These are phyloP conservation scores for Chaetura pelagica DNA, from an alignment of 2,113 vertebrate genomes.

Conservation along the genomic window DNA sequence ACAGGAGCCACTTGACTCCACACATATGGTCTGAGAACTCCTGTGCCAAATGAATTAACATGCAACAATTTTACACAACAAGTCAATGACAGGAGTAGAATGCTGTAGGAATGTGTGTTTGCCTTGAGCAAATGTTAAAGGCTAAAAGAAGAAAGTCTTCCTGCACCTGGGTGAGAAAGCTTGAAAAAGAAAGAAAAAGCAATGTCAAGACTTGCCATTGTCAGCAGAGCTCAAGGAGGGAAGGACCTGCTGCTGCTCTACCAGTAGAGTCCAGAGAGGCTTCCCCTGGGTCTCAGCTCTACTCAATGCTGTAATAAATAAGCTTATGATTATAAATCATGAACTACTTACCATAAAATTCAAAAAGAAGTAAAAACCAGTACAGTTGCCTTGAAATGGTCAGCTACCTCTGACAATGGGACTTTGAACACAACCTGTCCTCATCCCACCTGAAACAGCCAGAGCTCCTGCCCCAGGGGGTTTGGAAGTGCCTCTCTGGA, in stretches of 20 bases:
- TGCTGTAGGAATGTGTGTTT: accelerated
- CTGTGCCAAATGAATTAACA: neutral
- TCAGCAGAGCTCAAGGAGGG: neutral
- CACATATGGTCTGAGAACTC: neutral
- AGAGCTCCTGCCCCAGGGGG: neutral
- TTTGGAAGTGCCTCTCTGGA: neutral
- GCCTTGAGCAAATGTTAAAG: neutral
- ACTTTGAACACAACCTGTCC: neutral
- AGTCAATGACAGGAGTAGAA: neutral
- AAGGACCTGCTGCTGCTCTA: neutral
- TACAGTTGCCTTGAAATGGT: neutral
- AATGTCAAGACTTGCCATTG: accelerated
- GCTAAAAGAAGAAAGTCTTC: neutral
- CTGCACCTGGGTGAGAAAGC: neutral
- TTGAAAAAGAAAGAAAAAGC: neutral
- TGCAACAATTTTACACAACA: neutral
- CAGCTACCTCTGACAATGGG: neutral
- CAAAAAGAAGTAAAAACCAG: neutral
- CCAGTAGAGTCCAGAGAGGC: neutral
- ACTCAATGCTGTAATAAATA: neutral
- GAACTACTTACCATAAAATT: neutral
- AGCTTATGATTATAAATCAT: neutral
- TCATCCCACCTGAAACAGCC: neutral
- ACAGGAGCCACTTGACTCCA: neutral
- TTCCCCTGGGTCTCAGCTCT: neutral